A percentile compares a stretch with the other conserved stretches of the same genome.
These are phyloP conservation scores for Colletes latitarsis DNA, from an alignment of 1,140 invertebrate genomes.

Conservation along the genomic window DNA sequence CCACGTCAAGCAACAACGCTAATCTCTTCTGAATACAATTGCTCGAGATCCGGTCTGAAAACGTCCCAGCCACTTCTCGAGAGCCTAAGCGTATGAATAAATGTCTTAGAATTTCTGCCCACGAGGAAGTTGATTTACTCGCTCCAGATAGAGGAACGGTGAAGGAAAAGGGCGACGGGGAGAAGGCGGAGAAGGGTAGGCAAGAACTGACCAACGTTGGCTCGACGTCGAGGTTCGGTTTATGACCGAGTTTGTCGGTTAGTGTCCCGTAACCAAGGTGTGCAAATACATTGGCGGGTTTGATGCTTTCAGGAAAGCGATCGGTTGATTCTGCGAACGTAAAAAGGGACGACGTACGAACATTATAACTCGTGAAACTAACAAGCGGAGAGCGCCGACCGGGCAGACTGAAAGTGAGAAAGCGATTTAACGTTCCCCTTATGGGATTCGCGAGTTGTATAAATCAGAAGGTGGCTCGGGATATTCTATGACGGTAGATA, in stretches of 20 bases:
- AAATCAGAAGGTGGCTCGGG: background rate
- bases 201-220: constrained; percentile 42
- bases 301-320: constrained; percentile 41
- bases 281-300: constrained; percentile 51
- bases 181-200: background rate
- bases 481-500: background rate
- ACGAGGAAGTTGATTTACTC: constrained; percentile 32
- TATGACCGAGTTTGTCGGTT: constrained; percentile 54
- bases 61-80: background rate
- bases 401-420: background rate
- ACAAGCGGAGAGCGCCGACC: constrained; percentile 21
- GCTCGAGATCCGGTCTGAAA: constrained; percentile 5
- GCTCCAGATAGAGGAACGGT: background rate
- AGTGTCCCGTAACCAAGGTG: constrained; percentile 24
- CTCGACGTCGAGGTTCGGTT: constrained; percentile 37
- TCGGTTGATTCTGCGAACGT: constrained; percentile 19
- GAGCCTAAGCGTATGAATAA: constrained; percentile 24
- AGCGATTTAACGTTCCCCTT: background rate
- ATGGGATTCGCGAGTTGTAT: background rate
- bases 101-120: constrained; percentile 23
- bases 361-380: constrained; percentile 35
- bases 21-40: background rate
- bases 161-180: background rate
- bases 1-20: background rate
- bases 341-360: constrained; percentile 38